These are phyloP conservation scores for Agrotis segetum DNA, from an alignment of 2,888 invertebrate genomes.

Conservation along the genomic window DNA sequence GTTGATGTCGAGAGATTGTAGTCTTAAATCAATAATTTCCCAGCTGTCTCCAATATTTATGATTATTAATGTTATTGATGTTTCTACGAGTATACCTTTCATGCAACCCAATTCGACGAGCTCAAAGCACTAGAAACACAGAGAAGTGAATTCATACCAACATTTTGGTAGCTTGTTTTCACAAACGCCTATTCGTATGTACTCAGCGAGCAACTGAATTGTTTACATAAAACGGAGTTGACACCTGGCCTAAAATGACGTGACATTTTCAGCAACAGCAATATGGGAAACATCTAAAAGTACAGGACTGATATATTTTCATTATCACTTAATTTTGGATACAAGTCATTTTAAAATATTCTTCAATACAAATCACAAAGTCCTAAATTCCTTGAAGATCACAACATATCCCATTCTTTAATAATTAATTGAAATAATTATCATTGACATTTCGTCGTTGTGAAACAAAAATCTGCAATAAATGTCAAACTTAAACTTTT, in stretches of 20 bases:
- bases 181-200: not conserved
- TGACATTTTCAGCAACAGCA: too few species aligned
- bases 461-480: too few species aligned
- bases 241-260: too few species aligned
- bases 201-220: not conserved
- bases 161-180: not conserved
- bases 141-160: not conserved
- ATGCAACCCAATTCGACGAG: not conserved
- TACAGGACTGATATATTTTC: too few species aligned
- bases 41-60: conserved; percentile 6
- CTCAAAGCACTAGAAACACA: not conserved
- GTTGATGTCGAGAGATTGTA: too few species aligned
- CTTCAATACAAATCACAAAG: not conserved
- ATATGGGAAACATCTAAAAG: too few species aligned
- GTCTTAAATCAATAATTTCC: not conserved
- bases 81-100: too few species aligned
- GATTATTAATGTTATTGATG: not conserved
- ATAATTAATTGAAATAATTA: not conserved
- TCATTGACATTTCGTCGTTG: not conserved
- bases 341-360: not conserved
- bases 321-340: too few species aligned
- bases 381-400: not conserved
- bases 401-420: not conserved
- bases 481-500: too few species aligned
- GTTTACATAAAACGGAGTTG: too few species aligned